Evolutionary conservation across 2,113 vertebrate species (phyloP), one percentile per base, ranked within the genome.

Genomic region (Seriola aureovittata): DNA sequence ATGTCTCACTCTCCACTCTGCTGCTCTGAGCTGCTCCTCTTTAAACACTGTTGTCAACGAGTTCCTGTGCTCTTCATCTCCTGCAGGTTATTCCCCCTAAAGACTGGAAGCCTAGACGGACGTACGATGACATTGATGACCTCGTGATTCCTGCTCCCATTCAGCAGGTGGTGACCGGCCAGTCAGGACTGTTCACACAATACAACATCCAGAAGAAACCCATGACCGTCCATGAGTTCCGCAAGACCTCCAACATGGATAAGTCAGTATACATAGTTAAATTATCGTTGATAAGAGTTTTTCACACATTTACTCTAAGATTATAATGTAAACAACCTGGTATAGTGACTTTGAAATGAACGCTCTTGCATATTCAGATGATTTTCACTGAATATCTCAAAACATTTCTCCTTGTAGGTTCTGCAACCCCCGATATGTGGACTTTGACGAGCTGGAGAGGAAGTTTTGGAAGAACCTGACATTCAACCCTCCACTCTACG

Each of bases 171-270:
- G 98, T 99, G 78, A 99, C 98, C 0, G 98, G 98, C 10, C 97
- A 99, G 92, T 99, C 98, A 0, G 98, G 98, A n/a, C 96, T 99
- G 65, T 99, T 99, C 83, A 99, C 98, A 0, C 98, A 99, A 91
- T 99, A 99, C 92, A 99, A 99, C 94, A 99, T 99, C 85, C 98
- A 99, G 95, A 99, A 99, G 95, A 99, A 99, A 89, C 96, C 98
- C 54, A 99, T 99, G 97, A 97, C 96, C 0, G 96, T 99, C 29
- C 95, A 96, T 0, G 97, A 99, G 89, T 99, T 99, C 89, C 93
- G 97, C 40, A 97, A 96, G 76, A 97, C 96, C 59, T 97, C 98
- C 52, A 97, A 97, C 82, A 96, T 96, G 71, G 97, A 99, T 78
- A 99, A 98, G 98, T 99, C 92, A 86, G 96, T 90, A 40, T 25